Evolutionary conservation across 2,113 vertebrate species (phyloP), one percentile per base, ranked within the genome.

Genomic region (Chunga burmeisteri): DNA sequence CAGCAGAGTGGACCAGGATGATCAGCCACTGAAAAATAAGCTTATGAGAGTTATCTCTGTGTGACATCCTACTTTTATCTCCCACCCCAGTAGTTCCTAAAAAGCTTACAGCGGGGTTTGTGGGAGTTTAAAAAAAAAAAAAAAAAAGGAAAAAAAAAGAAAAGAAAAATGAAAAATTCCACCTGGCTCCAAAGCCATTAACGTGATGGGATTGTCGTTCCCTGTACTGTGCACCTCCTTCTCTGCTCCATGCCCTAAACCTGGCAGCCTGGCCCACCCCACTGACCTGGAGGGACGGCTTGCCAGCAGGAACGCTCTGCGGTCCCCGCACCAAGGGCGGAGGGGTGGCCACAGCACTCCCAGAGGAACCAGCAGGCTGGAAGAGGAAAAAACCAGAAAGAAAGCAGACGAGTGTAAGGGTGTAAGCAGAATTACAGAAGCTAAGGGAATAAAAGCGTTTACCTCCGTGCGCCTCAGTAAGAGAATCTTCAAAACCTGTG

Each of bases 291-390:
- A 99, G 97, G 53, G 98, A 95, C 38, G 99, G 97, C 98, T 99
- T 99, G 98, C 98, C 98, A 42, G 98, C 98, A 93, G 98, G 98
- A 96, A 99, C 97, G 95, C 93, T 98, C 97, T 98, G 98, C n/a
- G 98, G 98, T 49, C 99, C 99, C 98, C 99, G 98, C 86, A 99
- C 98, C 22, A 99, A 96, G 42, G 99, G 99, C 59, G 99, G 99
- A 74, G 99, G 99, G 53, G 99, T 98, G 61, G 99, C 98, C 94
- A 98, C 98, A 25, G 99, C 98, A 59, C 92, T 97, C 94, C 99
- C 98, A 22, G 98, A 95, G 23, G 98, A 97, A 90, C 97, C 99
- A 96, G 97, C 19, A 42, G 98, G 97, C 98, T 99, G 94, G 44
- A 92, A 97, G 87, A 97, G 52, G 95, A 79, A 84, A 72, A 72